Evolutionary conservation across 2,113 vertebrate species (phyloP), one percentile per base, ranked within the genome.

Genomic region (Numenius arquata): DNA sequence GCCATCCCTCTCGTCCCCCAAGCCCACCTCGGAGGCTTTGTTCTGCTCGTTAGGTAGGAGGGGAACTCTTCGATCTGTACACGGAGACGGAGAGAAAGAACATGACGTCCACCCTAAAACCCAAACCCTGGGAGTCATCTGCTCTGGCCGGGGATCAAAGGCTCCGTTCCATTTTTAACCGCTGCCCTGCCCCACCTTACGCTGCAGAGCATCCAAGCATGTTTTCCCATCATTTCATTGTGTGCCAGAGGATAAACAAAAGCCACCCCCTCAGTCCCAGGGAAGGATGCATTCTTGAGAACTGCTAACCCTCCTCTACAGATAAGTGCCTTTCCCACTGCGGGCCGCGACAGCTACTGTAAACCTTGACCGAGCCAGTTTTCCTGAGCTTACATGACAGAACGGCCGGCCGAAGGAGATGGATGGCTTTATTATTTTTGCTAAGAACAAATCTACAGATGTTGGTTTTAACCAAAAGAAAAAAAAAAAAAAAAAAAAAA

Each of bases 241-340:
- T 98, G 97, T 98, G 98, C 98, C 98, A 98, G 97, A 96, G 97
- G 87, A 98, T 98, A 98, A 98, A 98, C 98, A 98, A 97, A 97
- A 96, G 95, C 97, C 97, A 97, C 95, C 96, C 97, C 97, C 97
- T 89, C 78, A 36, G 95, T 95, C 94, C 8, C 30, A 90, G 97
- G 94, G 96, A 97, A 97, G 98, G 98, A 98, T 95, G 98, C 97
- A 92, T 98, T 97, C 65, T 55, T 94, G 97, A 97, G 97, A 97
- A 76, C 90, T 77, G 95, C 30, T 25, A 94, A 93, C 94, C 75
- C 23, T 97, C 81, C 38, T 56, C 74, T 21, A 52, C 95, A 97
- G 97, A 98, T 97, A 98, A 98, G 96, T 98, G 96, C 90, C 91
- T 93, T 97, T 97, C 97, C 97, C 93, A 95, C 89, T 59, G 63